These are phyloP conservation scores for Scrobipalpa atriplicella DNA, from an alignment of 2,888 invertebrate species.

Conservation along the genomic window DNA sequence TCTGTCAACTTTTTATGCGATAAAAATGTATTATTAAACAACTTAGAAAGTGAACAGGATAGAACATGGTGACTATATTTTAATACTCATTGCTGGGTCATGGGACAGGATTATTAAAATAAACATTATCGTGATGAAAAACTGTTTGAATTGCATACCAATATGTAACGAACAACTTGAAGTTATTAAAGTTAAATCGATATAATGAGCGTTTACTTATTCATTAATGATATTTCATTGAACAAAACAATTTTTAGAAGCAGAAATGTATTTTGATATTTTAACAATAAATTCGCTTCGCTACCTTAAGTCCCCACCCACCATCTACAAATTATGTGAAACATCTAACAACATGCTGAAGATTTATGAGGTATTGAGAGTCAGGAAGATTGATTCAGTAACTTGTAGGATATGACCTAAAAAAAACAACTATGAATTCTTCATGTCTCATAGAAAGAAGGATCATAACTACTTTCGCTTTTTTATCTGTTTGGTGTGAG, in stretches of 20 bases:
- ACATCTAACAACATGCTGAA: not conserved
- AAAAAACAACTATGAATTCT: not conserved
- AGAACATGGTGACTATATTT: not conserved
- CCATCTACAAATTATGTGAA: not conserved
- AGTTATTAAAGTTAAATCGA: too few relatives aligned
- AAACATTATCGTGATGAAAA: too few relatives aligned
- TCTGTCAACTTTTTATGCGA: slow-evolving; percentile 3
- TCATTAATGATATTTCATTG: too few relatives aligned
- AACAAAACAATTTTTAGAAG: too few relatives aligned
- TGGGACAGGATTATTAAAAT: too few relatives aligned
- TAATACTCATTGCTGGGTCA: not conserved
- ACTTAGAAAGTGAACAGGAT: slow-evolving; percentile 1
- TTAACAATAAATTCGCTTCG: too few relatives aligned
- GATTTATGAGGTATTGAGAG: slow-evolving; percentile 12
- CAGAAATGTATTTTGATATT: too few relatives aligned
- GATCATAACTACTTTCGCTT: not conserved
- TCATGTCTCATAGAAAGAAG: not conserved
- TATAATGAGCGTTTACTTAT: too few relatives aligned
- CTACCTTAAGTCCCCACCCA: not conserved
- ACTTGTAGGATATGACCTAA: not conserved
- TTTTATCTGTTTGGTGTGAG: not conserved
- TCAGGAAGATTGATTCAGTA: not conserved
- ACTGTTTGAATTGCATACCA: too few relatives aligned
- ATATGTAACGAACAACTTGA: too few relatives aligned
- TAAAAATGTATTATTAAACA: slow-evolving; percentile 13